Evolutionary conservation across 2,797 vertebrate genomes (phyloP).

Genomic region (Premnoplex brunnescens): DNA sequence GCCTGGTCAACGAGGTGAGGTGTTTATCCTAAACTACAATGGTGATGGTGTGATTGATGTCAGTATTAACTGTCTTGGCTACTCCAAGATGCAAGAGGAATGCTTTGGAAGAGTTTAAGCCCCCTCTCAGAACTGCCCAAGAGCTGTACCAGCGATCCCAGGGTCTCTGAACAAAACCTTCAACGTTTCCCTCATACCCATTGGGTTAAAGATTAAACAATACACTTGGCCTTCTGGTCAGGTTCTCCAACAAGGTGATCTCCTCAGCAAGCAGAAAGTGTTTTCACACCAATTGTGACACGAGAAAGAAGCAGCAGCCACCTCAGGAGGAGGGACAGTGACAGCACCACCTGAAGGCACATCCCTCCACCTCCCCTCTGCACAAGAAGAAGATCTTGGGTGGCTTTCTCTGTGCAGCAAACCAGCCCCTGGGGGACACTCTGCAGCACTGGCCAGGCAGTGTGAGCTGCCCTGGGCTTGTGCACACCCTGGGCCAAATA

Average conservation of each 20-base stretch:
- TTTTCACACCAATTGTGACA: neutral
- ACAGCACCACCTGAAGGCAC: neutral
- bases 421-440: neutral
- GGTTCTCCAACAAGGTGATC: neutral
- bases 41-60: neutral
- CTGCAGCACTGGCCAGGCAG: neutral
- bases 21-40: neutral
- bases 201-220: neutral
- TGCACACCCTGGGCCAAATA: neutral
- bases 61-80: neutral
- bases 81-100: neutral
- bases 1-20: neutral
- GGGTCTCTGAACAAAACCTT: neutral
- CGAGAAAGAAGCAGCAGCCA: neutral
- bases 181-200: neutral
- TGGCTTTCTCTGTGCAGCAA: neutral
- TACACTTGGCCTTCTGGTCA: neutral
- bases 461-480: neutral
- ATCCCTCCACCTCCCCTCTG: neutral
- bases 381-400: neutral
- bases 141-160: neutral
- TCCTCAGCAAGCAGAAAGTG: neutral
- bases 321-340: neutral
- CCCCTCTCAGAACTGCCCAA: neutral
- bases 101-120: neutral